phyloP scores from a whole-genome alignment of 2,888 invertebrate species.

The Charanyca ferruginea region DNA sequence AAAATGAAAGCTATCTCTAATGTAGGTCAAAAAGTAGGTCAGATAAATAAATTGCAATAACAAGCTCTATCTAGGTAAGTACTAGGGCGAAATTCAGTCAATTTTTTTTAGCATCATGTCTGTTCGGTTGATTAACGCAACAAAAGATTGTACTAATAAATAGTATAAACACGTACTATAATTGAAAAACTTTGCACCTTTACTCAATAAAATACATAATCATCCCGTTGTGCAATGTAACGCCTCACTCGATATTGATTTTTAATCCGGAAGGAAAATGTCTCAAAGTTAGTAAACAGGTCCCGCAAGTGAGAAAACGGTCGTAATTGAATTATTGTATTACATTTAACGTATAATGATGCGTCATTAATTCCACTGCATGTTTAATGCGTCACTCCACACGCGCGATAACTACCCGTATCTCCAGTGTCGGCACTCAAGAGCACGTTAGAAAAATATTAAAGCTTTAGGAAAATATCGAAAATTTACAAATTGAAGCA shows the following conservation, averaged over 20 bases:
- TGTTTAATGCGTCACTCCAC: slow-evolving; percentile 65
- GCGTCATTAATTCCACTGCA: slow-evolving; percentile 74
- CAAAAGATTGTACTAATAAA: not conserved
- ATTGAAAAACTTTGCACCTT: slow-evolving; percentile 16
- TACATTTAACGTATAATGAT: slow-evolving; percentile 72
- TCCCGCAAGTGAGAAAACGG: slow-evolving; percentile 45
- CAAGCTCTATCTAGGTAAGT: slow-evolving; percentile 4
- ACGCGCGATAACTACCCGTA: slow-evolving; percentile 25
- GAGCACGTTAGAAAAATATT: slow-evolving; percentile 6
- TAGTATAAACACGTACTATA: slow-evolving; percentile 5
- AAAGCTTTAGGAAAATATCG: slow-evolving; percentile 3
- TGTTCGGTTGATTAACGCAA: slow-evolving; percentile 5
- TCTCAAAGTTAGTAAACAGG: slow-evolving; percentile 34
- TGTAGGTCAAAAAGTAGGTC: slow-evolving; percentile 82
- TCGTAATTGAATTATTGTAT: slow-evolving; percentile 79
- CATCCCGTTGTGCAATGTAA: slow-evolving; percentile 36
- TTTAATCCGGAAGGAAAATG: slow-evolving; percentile 27
- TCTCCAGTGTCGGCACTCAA: not conserved
- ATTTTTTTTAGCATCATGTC: slow-evolving; percentile 5
- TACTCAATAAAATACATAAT: slow-evolving; percentile 23
- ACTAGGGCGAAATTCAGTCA: not conserved
- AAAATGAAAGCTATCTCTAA: slow-evolving; percentile 38
- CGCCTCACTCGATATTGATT: slow-evolving; percentile 56
- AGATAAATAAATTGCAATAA: slow-evolving; percentile 68
- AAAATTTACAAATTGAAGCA: slow-evolving; percentile 22